Evolutionary conservation across 2,113 vertebrate species (phyloP), one percentile per base, ranked within the genome.

Genomic region (Rhynchomys soricoides): DNA sequence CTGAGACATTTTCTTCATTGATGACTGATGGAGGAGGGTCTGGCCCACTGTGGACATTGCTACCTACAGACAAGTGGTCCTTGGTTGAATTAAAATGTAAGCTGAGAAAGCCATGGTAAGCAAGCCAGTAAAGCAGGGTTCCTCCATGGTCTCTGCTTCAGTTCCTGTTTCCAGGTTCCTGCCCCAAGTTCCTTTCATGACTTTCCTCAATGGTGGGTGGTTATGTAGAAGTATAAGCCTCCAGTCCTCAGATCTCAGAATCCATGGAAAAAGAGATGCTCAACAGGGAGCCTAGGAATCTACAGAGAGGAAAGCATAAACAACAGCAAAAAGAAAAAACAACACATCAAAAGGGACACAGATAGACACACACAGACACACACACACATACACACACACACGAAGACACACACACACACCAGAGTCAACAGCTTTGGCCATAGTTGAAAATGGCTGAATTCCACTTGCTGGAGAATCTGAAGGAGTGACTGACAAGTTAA

Each of bases 361-460:
- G 17, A 40, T n/a, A 73, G 8, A 40, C 17, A 40, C 37, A n/a
- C 6, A 15, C 17, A 19, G 11, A 71, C 37, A 71, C 37, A 71
- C 66, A 68, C 31, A 37, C 12, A 7, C 66, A 37, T 34, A 37
- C 31, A 70, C 13, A 70, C 13, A 37, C 31, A 70, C 31, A 37
- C 66, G 31, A 34, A 37, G 13, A 73, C 17, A 73, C 70, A 73
- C 17, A 40, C 70, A 24, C 71, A 73, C n/a, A 40, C 3, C 4
- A 70, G 64, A 79, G 45, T 13, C 15, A 11, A 7, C 1, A 19
- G 31, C 26, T 15, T 0, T n/a, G 6, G 57, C n/a, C 10, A 29
- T 2, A 17, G 29, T 26, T 21, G 45, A 71, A n/a, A 26, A 8
- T 68, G 40, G 52, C 1, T 34, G 3, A 2, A 52, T 24, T n/a